phyloP scores from a whole-genome alignment of 2,888 invertebrate species.

The Nephrotoma guestfalica region DNA sequence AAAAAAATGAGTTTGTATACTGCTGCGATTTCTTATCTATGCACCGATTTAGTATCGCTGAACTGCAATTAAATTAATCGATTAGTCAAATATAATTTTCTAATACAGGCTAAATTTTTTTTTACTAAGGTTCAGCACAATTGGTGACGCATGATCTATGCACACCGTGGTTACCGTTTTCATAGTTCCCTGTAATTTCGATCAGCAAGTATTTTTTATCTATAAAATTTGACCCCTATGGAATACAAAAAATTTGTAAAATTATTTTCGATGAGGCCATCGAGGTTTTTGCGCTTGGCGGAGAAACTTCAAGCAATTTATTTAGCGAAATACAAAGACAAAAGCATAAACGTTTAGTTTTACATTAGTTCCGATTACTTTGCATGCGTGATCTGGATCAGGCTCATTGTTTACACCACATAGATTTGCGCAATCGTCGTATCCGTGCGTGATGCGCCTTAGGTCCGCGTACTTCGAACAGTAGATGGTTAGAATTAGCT shows the following conservation, averaged over 20 bases:
- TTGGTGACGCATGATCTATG: slow-evolving; percentile 24
- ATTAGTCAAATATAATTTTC: not conserved
- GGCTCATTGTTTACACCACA: slow-evolving; percentile 34
- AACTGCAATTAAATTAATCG: slow-evolving; percentile 26
- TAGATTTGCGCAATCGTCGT: slow-evolving; percentile 48
- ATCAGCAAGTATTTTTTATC: slow-evolving; percentile 22
- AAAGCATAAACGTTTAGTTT: not conserved
- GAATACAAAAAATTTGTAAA: slow-evolving; percentile 9
- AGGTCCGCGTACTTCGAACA: slow-evolving; percentile 40
- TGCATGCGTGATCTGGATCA: slow-evolving; percentile 12
- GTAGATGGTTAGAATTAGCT: slow-evolving; percentile 28
- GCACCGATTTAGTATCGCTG: slow-evolving; percentile 38
- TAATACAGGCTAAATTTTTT: slow-evolving; percentile 7
- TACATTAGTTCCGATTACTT: slow-evolving; percentile 26
- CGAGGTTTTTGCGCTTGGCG: not conserved
- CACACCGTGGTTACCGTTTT: slow-evolving; percentile 12
- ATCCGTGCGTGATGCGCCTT: slow-evolving; percentile 42
- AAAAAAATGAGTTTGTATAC: slow-evolving; percentile 27
- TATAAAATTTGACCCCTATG: slow-evolving; percentile 13
- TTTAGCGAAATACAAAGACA: not conserved
- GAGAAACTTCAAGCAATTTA: not conserved
- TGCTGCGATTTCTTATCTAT: slow-evolving; percentile 29
- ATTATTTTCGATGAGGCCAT: not conserved
- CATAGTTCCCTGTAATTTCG: slow-evolving; percentile 16
- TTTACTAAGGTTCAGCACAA: slow-evolving; percentile 24